Base-by-base conservation (phyloP, 2,113 vertebrate genomes). In the Pomatostomus ruficeps region DNA sequence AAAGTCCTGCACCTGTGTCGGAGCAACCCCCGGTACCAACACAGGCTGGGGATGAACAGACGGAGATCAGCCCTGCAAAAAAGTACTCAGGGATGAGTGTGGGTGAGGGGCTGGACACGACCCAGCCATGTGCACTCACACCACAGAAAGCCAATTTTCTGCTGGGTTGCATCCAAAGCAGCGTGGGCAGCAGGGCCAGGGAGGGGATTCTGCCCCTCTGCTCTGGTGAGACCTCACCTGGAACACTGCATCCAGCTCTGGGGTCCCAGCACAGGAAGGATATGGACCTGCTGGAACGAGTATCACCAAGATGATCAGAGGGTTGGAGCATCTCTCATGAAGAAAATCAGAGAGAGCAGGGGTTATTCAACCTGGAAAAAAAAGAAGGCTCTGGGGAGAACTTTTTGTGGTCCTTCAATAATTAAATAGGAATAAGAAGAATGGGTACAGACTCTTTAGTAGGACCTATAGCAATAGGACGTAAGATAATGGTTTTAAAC, bases 11-110 rank as follows among this genome's bases (percentile, higher is more conserved):
- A 71, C 25, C 10, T 31, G 36, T 4, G 10, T 43, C 21, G 4
- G 10, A 2, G 2, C 12, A 25, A 33, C 1, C 33, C 4, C 7
- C 1, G 2, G 20, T 2, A 71, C 2, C 45, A 43, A 2, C 8
- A 25, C 19, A 51, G 20, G 12, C 45, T n/a, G 26, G 10, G 7
- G 11, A 43, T 31, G 55, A 61, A 2, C 31, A 52, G 36, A 31
- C 16, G 0, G 1, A 42, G 35, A n/a, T 14, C 31, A 70, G 54
- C 43, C 35, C 35, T n/a, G 23, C 5, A 3, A 0, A 20, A 10
- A 52, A 35, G 20, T 7, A 29, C 20, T 51, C 23, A 6, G 12
- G 19, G 7, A 4, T 49, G 54, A 3, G 49, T 65, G 36, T 35
- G 24, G 11, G 0, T 42, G 25, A 24, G 43, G 59, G 55, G 45